Evolutionary conservation across 2,888 invertebrate genomes (phyloP).

Genomic region (Lucinisca nassula): DNA sequence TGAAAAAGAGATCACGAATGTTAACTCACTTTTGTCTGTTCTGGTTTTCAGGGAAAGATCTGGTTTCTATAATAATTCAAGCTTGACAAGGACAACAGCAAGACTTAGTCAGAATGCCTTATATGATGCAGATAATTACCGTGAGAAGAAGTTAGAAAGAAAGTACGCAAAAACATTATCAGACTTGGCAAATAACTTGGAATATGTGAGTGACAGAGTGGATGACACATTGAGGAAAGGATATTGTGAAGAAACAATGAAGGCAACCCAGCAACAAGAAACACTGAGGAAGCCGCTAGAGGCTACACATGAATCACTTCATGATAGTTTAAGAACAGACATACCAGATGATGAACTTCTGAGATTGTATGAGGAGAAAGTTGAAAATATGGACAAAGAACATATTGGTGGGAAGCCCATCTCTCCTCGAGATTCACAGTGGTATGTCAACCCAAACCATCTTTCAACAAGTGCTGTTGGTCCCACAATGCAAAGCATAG

Average conservation of each 20-base stretch:
- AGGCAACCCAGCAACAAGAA: background rate
- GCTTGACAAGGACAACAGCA: conserved; percentile 71
- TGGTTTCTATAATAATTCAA: conserved; percentile 67
- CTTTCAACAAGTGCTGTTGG: conserved; percentile 51
- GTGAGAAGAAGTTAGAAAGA: conserved; percentile 58
- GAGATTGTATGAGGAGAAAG: conserved; percentile 54
- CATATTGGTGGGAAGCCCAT: conserved; percentile 54
- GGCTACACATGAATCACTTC: conserved; percentile 17
- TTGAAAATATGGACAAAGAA: conserved; percentile 37
- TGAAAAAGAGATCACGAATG: too few species aligned
- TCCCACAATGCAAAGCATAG: conserved; percentile 61
- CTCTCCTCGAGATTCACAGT: conserved; percentile 63
- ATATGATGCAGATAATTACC: conserved; percentile 69
- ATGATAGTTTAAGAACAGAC: conserved; percentile 54
- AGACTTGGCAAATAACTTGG: conserved; percentile 69
- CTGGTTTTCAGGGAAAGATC: conserved; percentile 74
- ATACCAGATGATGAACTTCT: conserved; percentile 57
- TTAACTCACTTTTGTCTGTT: too few species aligned
- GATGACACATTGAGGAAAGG: conserved; percentile 54
- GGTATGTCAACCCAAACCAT: conserved; percentile 69
- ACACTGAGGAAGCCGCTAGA: background rate
- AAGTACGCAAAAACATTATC: conserved; percentile 64
- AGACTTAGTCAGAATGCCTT: conserved; percentile 68
- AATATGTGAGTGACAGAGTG: conserved; percentile 69
- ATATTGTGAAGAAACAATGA: background rate